These are phyloP conservation scores for Merluccius polli DNA, from an alignment of 2,797 vertebrate genomes.

Conservation along the genomic window DNA sequence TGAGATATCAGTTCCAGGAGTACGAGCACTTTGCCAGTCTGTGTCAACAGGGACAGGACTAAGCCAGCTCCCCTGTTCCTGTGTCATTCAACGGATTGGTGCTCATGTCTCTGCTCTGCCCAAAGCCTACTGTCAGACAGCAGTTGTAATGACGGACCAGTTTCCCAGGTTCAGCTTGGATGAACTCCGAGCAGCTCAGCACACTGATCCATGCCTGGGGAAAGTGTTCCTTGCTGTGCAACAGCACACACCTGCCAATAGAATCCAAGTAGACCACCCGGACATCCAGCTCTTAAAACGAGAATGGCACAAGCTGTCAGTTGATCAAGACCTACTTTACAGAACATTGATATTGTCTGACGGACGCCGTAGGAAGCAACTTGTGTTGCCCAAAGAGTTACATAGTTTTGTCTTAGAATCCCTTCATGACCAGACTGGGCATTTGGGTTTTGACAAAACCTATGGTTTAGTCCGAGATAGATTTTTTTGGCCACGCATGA, in stretches of 20 bases:
- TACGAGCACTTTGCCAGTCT: not conserved
- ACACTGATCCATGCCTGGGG: not conserved
- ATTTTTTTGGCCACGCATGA: too few relatives aligned
- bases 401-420: too few relatives aligned
- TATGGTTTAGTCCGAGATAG: too few relatives aligned
- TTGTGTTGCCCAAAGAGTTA: too few relatives aligned
- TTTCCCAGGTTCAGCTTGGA: not conserved
- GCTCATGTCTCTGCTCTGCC: conserved; percentile 4
- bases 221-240: not conserved
- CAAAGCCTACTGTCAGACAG: conserved; percentile 3
- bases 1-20: conserved; percentile 3
- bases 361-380: too few relatives aligned
- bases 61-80: too few relatives aligned
- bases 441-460: too few relatives aligned
- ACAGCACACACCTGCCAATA: not conserved
- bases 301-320: too few relatives aligned
- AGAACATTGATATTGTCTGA: too few relatives aligned
- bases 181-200: conserved; percentile 5
- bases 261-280: not conserved
- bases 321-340: too few relatives aligned
- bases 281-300: not conserved
- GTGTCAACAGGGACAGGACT: too few relatives aligned
- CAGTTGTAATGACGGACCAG: not conserved
- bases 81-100: not conserved
- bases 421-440: too few relatives aligned